phyloP scores from a whole-genome alignment of 2,888 invertebrate genomes.

The Vesta saturnalis region DNA sequence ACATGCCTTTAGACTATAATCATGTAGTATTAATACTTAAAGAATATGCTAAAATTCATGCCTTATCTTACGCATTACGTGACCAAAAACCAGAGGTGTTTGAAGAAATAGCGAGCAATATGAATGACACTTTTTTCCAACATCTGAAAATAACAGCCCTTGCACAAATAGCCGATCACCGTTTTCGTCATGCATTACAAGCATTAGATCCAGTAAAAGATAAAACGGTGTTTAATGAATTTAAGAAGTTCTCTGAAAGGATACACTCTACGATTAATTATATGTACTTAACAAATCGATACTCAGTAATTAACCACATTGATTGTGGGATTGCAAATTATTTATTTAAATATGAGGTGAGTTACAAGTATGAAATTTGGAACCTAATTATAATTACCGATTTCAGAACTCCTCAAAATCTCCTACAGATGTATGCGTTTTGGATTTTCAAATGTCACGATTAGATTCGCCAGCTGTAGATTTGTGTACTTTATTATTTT shows the following conservation, averaged over 20 bases:
- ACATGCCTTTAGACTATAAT: background rate
- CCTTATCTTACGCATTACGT: background rate
- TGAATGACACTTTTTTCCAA: background rate
- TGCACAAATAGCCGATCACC: background rate
- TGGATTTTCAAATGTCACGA: slow-evolving; percentile 37
- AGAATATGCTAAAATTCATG: background rate
- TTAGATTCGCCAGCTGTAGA: slow-evolving; percentile 22
- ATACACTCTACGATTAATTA: background rate
- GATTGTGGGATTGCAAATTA: slow-evolving; percentile 46
- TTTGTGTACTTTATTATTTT: slow-evolving; percentile 18
- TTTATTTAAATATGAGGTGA: slow-evolving; percentile 42
- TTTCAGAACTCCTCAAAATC: background rate
- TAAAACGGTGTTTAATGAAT: background rate
- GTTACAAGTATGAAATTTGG: background rate
- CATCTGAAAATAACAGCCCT: too few species aligned
- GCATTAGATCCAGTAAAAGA: background rate
- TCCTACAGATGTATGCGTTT: slow-evolving; percentile 23
- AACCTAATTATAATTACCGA: background rate
- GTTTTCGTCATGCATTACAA: background rate
- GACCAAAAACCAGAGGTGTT: slow-evolving; percentile 3
- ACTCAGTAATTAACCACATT: slow-evolving; percentile 46
- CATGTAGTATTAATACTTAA: background rate
- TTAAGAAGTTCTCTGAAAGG: background rate
- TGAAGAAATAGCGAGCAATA: background rate
- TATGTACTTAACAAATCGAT: slow-evolving; percentile 12